phyloP scores from a whole-genome alignment of 2,113 vertebrate genomes.

The Nothobranchius kuhntae region DNA sequence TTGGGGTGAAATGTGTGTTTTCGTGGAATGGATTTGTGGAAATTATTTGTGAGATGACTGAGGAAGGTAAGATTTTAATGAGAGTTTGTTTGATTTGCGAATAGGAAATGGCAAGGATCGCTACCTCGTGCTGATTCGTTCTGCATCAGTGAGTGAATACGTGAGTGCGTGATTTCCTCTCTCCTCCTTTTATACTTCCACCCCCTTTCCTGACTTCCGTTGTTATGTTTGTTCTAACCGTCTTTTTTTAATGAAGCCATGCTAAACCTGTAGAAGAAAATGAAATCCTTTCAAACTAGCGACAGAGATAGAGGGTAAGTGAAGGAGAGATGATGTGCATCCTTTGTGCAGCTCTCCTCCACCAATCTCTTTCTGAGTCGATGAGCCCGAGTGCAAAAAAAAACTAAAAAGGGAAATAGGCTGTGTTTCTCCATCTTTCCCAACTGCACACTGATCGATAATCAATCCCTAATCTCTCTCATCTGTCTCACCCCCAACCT shows the following conservation, averaged over 20 bases:
- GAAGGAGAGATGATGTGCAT: conserved; percentile 49
- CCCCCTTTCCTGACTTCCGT: neutral
- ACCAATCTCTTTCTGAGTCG: conserved; percentile 33
- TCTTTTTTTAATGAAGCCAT: conserved; percentile 32
- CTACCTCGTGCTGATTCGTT: conserved; percentile 51
- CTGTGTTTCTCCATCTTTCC: conserved; percentile 53
- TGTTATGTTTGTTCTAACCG: conserved; percentile 29
- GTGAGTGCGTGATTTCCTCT: neutral
- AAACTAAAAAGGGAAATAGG: conserved; percentile 57
- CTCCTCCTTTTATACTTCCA: conserved; percentile 2
- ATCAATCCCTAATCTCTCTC: conserved; percentile 70
- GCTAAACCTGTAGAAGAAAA: conserved; percentile 20
- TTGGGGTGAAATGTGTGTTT: conserved; percentile 65
- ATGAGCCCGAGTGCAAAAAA: conserved; percentile 26
- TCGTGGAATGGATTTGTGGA: conserved; percentile 69
- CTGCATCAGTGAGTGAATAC: conserved; percentile 29
- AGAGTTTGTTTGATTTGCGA: conserved; percentile 80
- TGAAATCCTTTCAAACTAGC: conserved; percentile 24
- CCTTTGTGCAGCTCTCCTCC: conserved; percentile 27
- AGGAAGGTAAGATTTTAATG: conserved; percentile 64
- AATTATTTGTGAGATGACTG: conserved; percentile 62
- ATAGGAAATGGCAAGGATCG: conserved; percentile 69
- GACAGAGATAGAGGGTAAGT: conserved; percentile 40
- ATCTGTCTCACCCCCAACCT: conserved; percentile 36
- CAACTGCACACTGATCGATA: conserved; percentile 62